phyloP scores from a whole-genome alignment of 1,140 invertebrate genomes.

The Leucophenga varia region DNA sequence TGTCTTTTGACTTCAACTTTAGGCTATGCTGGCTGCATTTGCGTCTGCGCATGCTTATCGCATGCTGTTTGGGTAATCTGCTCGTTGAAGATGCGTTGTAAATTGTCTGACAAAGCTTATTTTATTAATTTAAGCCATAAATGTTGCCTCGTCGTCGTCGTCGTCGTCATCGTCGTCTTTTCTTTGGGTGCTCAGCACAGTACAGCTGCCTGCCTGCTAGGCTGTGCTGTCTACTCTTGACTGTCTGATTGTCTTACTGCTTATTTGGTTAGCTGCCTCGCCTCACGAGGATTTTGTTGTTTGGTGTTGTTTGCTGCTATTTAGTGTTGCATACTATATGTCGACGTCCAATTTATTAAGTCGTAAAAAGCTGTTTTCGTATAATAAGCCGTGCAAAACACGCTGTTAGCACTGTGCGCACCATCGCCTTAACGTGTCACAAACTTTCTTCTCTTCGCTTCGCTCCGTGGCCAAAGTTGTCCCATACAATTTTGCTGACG shows the following conservation, averaged over 20 bases:
- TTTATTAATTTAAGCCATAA: conserved; percentile 56
- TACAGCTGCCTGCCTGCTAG: not conserved
- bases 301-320: conserved; percentile 29
- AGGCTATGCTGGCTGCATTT: conserved; percentile 3
- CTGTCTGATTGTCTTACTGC: not conserved
- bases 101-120: conserved; percentile 56
- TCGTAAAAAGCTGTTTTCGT: conserved; percentile 53
- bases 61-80: conserved; percentile 32
- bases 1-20: no score
- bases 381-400: conserved; percentile 53
- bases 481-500: no score
- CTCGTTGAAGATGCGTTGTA: conserved; percentile 56
- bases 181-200: no score
- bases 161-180: conserved; percentile 5
- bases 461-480: not conserved
- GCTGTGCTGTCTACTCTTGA: not conserved
- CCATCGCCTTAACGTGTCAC: not conserved
- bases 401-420: conserved; percentile 19
- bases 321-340: conserved; percentile 28
- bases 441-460: not conserved
- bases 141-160: conserved; percentile 29
- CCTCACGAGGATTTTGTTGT: conserved; percentile 13
- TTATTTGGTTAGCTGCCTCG: not conserved
- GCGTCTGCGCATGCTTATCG: conserved; percentile 9
- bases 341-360: conserved; percentile 12